Evolutionary conservation across 2,113 vertebrate species (phyloP), one percentile per base, ranked within the genome.

Genomic region (Potamarius usumacintae): DNA sequence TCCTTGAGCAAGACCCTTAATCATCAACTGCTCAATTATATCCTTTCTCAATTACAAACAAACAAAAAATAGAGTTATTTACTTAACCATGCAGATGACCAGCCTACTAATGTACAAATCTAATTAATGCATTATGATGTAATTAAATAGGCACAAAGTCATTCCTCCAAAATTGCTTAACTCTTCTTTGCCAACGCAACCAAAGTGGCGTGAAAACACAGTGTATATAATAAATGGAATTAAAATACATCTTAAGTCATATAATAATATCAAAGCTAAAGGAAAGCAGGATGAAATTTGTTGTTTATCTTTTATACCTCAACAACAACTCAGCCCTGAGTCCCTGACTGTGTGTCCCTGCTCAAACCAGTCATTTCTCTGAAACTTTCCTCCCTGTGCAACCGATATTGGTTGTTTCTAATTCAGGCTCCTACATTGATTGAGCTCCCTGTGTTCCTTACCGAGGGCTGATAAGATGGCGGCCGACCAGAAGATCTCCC

Each of bases 401-500:
- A 27, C 50, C n/a, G 10, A 2, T 57, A 17, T 77, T 50, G 48
- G 60, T 20, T 34, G 60, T 20, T 34, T 58, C 55, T 82, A 42
- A 62, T 20, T 50, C n/a, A 25, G 18, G 71, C 84, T 50, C 42
- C 25, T 4, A 20, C 34, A 27, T 55, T 55, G 52, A 82, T 86
- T 10, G 27, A n/a, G 30, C 65, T 18, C 74, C 53, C 20, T 8
- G 42, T 58, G 48, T 67, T 86, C 63, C 95, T 96, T 94, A 99
- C 98, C 98, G 83, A 99, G 95, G 60, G 98, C 98, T 22, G 97
- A 98, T 86, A 99, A 96, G 90, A 99, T 98, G 89, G 98, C 98
- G 34, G 97, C 98, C 1, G 98, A 99, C 98, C 98, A 99, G 95
- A 99, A 99, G 94, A 99, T 99, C 92, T 99, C 98, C 34, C 98